Percentiles rank a stretch among this genome's conserved stretches.
Conservation (phyloP, 2,888 invertebrate species). For the Drosophila borealis region DNA sequence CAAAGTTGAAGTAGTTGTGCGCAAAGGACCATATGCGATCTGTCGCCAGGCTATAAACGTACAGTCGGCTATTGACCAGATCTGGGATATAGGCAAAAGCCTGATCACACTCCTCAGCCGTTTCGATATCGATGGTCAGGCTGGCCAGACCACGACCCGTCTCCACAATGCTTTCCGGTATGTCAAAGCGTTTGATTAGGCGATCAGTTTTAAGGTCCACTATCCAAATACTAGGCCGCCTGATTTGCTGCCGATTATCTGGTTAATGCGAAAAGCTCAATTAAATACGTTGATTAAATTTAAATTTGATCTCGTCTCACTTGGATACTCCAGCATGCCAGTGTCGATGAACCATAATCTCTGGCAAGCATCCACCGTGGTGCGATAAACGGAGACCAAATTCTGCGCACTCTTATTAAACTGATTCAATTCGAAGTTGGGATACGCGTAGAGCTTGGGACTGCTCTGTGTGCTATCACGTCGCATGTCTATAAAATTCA, state of each 20-base stretch:
- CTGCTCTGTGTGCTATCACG: constrained; percentile 81
- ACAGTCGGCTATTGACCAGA: constrained; percentile 75
- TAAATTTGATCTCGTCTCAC: constrained; percentile 83
- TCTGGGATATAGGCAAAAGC: constrained; percentile 90
- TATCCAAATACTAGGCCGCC: constrained; percentile 88
- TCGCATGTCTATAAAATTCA: constrained; percentile 85
- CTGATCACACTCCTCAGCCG: constrained; percentile 86
- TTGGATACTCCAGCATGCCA: constrained; percentile 89
- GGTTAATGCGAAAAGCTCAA: background rate
- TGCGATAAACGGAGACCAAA: constrained; percentile 90
- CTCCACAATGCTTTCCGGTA: constrained; percentile 82
- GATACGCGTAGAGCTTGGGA: constrained; percentile 83
- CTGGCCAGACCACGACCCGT: constrained; percentile 87
- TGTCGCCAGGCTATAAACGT: constrained; percentile 83
- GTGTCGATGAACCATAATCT: constrained; percentile 93
- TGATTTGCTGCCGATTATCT: constrained; percentile 85
- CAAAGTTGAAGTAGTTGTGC: constrained; percentile 91
- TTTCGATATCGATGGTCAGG: constrained; percentile 88
- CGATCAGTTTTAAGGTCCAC: constrained; percentile 88
- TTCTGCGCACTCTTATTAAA: constrained; percentile 69
- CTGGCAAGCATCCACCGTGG: constrained; percentile 89
- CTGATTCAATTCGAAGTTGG: constrained; percentile 79
- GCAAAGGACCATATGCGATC: constrained; percentile 89
- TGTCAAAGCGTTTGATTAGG: constrained; percentile 87
- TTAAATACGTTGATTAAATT: too few relatives aligned